Percentiles rank a stretch among this genome's conserved stretches.
Evolutionary conservation across 2,797 vertebrate genomes (phyloP).

Genomic region (Xiphophorus birchmanni): DNA sequence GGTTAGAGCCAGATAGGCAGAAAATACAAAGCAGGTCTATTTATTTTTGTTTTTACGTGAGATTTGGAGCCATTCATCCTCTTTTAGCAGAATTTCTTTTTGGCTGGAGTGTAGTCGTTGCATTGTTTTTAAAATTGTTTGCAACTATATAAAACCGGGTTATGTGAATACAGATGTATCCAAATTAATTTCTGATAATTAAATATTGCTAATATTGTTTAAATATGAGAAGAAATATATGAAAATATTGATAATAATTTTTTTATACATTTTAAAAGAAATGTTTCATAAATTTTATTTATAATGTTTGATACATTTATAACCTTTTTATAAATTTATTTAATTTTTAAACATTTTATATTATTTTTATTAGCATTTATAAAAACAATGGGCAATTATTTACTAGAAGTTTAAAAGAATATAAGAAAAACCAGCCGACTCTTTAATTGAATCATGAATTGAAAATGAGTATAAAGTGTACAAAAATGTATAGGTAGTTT

Average conservation of each 20-base stretch:
- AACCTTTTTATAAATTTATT: too few species aligned
- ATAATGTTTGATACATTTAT: too few species aligned
- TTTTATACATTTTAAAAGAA: too few species aligned
- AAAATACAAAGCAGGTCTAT: background rate
- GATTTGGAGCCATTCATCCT: background rate
- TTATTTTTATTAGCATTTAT: background rate
- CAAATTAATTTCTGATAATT: too few species aligned
- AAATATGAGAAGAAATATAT: too few species aligned
- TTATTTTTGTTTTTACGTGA: background rate
- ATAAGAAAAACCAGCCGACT: background rate
- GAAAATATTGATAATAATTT: too few species aligned
- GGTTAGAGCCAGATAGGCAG: background rate
- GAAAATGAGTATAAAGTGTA: background rate
- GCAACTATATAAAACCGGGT: background rate
- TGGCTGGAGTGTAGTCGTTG: conserved; percentile 17
- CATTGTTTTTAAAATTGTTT: conserved; percentile 9
- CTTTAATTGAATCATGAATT: background rate
- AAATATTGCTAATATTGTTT: too few species aligned
- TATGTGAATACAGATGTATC: background rate
- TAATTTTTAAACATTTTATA: too few species aligned
- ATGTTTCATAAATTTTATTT: too few species aligned
- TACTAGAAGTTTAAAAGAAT: background rate
- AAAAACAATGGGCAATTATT: background rate
- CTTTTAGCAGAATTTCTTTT: conserved; percentile 11
- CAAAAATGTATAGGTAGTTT: background rate